phyloP scores from a whole-genome alignment of 2,888 invertebrate species.

The Lasius platythorax region DNA sequence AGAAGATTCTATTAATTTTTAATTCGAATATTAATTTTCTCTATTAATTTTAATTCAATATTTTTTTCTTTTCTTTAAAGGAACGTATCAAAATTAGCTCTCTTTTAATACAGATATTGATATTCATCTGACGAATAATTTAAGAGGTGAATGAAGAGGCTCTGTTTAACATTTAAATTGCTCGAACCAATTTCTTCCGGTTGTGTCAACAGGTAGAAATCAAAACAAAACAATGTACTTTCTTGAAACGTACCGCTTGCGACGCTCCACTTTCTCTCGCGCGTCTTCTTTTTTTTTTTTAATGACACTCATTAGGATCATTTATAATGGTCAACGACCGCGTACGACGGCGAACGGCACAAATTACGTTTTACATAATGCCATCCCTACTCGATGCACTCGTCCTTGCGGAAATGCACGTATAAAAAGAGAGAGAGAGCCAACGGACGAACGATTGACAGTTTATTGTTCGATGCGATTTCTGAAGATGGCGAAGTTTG shows the following conservation, averaged over 20 bases:
- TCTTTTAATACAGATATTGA: neutral
- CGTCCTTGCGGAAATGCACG: neutral
- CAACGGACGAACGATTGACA: conserved; percentile 54
- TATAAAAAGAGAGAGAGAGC: conserved; percentile 45
- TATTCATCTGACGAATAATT: neutral
- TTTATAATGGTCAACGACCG: conserved; percentile 64
- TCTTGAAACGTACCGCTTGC: conserved; percentile 64
- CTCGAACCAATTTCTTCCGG: conserved; percentile 31
- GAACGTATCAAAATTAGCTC: neutral
- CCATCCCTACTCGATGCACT: conserved; percentile 52
- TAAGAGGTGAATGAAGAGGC: neutral
- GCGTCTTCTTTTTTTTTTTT: conserved; percentile 69
- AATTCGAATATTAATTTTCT: neutral
- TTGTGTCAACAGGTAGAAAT: conserved; percentile 64
- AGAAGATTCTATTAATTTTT: neutral
- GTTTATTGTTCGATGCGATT: conserved; percentile 66
- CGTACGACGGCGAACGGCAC: conserved; percentile 48
- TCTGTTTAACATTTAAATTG: conserved; percentile 6
- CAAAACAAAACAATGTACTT: conserved; percentile 72
- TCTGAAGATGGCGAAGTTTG: conserved; percentile 69
- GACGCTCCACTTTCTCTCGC: conserved; percentile 74
- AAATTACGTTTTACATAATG: conserved; percentile 73
- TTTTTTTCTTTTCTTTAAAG: neutral
- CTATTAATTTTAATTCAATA: neutral
- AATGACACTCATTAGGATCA: conserved; percentile 72